phyloP scores from a whole-genome alignment of 2,797 vertebrate genomes.

The Carduelis carduelis region DNA sequence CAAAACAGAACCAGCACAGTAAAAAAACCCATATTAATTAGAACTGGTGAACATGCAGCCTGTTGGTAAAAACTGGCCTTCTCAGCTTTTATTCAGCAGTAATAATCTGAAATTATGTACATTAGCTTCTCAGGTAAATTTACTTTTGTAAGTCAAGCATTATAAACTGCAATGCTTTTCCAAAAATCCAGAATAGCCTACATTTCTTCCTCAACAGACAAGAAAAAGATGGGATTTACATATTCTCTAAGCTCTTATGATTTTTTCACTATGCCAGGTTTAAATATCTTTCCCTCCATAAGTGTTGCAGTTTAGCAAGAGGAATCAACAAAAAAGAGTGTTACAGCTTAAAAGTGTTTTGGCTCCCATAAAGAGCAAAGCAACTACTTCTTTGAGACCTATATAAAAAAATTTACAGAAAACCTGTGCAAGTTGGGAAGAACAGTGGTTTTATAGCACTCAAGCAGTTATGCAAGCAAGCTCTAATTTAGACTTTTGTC shows the following conservation, averaged over 20 bases:
- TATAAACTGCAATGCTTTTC: background rate
- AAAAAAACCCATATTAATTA: background rate
- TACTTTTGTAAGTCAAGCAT: background rate
- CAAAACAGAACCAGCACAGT: background rate
- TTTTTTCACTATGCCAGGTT: background rate
- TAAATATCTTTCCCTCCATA: background rate
- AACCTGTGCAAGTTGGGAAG: background rate
- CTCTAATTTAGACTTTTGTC: background rate
- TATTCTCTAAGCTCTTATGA: background rate
- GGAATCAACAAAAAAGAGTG: accelerated
- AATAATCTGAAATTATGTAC: background rate
- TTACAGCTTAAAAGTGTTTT: background rate
- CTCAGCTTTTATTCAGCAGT: background rate
- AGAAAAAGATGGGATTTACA: background rate
- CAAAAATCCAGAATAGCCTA: background rate
- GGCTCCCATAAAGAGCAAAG: background rate
- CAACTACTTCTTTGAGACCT: background rate
- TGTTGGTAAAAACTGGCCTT: background rate
- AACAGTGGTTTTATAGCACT: background rate
- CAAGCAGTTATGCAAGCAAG: background rate
- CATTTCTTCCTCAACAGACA: background rate
- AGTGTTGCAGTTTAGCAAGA: background rate
- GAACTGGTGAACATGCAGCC: background rate
- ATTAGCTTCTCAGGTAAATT: background rate
- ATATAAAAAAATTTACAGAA: background rate